Evolutionary conservation across 2,888 invertebrate species (phyloP).

Genomic region (Spisula solida): DNA sequence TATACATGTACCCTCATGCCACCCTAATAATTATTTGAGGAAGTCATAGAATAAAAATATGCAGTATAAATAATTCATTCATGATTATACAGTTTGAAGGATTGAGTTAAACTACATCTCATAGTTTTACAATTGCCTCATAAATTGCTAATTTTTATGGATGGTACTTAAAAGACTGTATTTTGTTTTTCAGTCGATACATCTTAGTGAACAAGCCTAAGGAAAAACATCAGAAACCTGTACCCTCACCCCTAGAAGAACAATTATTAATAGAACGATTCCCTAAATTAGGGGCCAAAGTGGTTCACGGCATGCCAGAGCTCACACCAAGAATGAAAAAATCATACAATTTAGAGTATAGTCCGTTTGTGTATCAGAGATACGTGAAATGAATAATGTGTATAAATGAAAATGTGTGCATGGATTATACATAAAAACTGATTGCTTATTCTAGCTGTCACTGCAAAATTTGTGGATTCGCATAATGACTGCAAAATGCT

Average conservation of each 20-base stretch:
- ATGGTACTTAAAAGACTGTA: too few relatives aligned
- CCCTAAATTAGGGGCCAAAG: slow-evolving; percentile 77
- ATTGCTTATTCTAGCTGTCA: neutral
- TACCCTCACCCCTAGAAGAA: slow-evolving; percentile 83
- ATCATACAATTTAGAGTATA: slow-evolving; percentile 58
- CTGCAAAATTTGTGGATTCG: too few relatives aligned
- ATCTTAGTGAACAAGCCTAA: slow-evolving; percentile 81
- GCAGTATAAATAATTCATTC: too few relatives aligned
- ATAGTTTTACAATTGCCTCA: too few relatives aligned
- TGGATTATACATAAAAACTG: neutral
- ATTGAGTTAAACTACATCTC: too few relatives aligned
- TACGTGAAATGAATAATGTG: slow-evolving; percentile 28
- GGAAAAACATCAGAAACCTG: slow-evolving; percentile 66
- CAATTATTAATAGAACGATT: slow-evolving; percentile 81
- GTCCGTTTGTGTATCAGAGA: slow-evolving; percentile 71
- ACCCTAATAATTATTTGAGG: too few relatives aligned
- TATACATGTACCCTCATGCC: too few relatives aligned
- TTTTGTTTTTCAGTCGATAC: slow-evolving; percentile 79
- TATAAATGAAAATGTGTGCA: neutral
- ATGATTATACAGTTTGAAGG: too few relatives aligned
- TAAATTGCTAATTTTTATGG: too few relatives aligned
- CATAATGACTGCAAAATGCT: too few relatives aligned
- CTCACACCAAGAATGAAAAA: slow-evolving; percentile 66
- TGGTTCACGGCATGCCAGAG: slow-evolving; percentile 70
- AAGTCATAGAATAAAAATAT: too few relatives aligned